Evolutionary conservation across 2,113 vertebrate genomes (phyloP).

Genomic region (Bettongia penicillata): DNA sequence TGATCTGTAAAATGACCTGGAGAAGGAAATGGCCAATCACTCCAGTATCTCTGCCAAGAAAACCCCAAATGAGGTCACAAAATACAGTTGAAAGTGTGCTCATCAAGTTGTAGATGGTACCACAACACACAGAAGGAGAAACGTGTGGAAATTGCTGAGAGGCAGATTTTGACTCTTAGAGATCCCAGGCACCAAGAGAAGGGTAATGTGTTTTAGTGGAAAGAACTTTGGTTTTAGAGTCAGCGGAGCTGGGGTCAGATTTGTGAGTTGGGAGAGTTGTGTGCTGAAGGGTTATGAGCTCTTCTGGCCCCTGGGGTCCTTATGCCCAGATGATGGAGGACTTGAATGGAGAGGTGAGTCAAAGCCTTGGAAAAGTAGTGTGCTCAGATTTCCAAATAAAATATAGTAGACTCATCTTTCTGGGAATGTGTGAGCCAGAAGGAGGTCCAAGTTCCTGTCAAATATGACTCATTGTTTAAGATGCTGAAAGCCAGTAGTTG

Average conservation of each 20-base stretch:
- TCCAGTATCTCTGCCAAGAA: background rate
- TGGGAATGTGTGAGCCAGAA: background rate
- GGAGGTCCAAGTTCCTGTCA: background rate
- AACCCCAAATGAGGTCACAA: background rate
- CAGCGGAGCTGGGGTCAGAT: background rate
- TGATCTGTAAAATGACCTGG: background rate
- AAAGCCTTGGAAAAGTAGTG: background rate
- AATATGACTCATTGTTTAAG: background rate
- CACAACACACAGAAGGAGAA: background rate
- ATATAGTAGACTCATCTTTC: background rate
- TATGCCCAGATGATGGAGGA: background rate
- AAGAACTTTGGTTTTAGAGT: background rate
- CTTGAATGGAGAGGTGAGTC: slow-evolving; percentile 2
- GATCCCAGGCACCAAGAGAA: background rate
- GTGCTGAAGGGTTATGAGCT: background rate
- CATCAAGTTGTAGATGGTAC: background rate
- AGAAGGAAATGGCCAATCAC: background rate
- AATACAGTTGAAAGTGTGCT: background rate
- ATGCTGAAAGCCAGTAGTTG: slow-evolving; percentile 2
- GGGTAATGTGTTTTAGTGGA: background rate
- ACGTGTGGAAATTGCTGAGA: background rate
- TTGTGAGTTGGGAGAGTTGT: background rate
- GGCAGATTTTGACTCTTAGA: background rate
- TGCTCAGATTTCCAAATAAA: background rate
- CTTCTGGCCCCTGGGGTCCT: background rate